Conservation (phyloP, 2,888 invertebrate genomes). For the Apantesis nais region DNA sequence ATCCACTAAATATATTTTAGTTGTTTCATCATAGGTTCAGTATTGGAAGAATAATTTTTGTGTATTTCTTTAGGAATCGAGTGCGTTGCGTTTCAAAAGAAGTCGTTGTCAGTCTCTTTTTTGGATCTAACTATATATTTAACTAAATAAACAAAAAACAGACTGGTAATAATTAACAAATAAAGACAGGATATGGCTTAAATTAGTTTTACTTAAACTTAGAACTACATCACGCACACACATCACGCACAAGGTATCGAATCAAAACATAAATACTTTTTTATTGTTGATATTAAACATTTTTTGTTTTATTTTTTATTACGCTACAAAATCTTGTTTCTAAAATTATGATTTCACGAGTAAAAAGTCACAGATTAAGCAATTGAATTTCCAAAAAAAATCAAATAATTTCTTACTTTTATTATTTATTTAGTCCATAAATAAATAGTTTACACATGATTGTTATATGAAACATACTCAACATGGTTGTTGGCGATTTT, state of each 20-base stretch:
- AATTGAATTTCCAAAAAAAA: not conserved
- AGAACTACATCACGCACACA: not conserved
- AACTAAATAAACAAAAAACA: not conserved
- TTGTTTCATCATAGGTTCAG: slow-evolving; percentile 47
- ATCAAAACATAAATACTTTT: too few relatives aligned
- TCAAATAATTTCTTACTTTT: not conserved
- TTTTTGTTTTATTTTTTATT: too few relatives aligned
- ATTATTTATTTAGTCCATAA: not conserved
- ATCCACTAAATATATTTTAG: slow-evolving; percentile 50
- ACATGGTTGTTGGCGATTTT: not conserved
- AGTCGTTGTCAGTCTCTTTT: slow-evolving; percentile 7
- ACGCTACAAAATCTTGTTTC: too few relatives aligned
- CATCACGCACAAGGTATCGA: too few relatives aligned
- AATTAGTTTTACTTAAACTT: not conserved
- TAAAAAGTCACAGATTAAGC: too few relatives aligned
- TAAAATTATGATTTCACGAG: too few relatives aligned
- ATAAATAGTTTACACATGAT: not conserved
- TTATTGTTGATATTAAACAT: too few relatives aligned
- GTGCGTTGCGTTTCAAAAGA: slow-evolving; percentile 54
- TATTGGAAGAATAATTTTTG: slow-evolving; percentile 47
- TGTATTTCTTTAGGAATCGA: slow-evolving; percentile 52
- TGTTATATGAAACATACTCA: not conserved
- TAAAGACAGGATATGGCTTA: not conserved
- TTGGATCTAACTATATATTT: not conserved
- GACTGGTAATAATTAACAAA: not conserved